phyloP scores from a whole-genome alignment of 2,113 vertebrate genomes.

The Gambusia affinis region DNA sequence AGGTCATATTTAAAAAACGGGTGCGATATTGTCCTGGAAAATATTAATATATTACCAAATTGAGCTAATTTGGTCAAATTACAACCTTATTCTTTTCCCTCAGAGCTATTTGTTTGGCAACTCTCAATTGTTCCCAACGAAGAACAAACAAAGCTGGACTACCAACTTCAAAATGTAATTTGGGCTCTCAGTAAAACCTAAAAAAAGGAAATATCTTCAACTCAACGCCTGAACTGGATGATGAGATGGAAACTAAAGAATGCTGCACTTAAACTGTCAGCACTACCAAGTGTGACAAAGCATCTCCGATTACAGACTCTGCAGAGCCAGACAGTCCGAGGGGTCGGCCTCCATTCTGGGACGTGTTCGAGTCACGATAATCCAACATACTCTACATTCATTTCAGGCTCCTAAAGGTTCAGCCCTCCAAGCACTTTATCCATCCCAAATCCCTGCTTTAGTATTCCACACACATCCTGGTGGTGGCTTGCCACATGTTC shows the following conservation, averaged over 20 bases:
- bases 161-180: too few species aligned
- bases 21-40: neutral
- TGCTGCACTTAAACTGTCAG: neutral
- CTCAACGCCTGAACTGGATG: neutral
- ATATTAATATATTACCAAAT: neutral
- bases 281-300: neutral
- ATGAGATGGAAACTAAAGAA: neutral
- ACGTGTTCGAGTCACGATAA: neutral
- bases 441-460: neutral
- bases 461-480: neutral
- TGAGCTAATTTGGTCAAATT: neutral
- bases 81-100: neutral
- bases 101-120: neutral
- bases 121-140: neutral
- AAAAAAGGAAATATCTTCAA: neutral
- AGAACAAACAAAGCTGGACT: too few species aligned
- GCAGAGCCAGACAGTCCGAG: neutral
- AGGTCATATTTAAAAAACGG: neutral
- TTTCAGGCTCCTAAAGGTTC: neutral
- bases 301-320: neutral
- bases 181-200: neutral
- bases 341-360: neutral
- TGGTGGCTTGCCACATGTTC: slow-evolving; percentile 7
- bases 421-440: neutral
- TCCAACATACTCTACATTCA: too few species aligned